These are phyloP conservation scores for Ophiodon elongatus DNA, from an alignment of 2,113 vertebrate species.

Conservation along the genomic window DNA sequence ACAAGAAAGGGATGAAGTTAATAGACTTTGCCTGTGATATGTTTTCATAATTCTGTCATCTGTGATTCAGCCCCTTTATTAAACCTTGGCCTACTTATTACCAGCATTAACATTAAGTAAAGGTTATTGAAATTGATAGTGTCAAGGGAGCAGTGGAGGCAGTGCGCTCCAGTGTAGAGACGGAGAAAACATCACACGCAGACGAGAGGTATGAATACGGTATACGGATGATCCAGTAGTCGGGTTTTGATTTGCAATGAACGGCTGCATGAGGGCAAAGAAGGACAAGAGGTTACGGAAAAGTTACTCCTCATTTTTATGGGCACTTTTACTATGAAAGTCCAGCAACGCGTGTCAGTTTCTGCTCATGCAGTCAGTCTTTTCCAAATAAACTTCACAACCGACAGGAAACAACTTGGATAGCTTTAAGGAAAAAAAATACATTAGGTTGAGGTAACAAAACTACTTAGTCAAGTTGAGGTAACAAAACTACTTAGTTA, in stretches of 20 bases:
- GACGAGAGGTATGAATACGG: constrained; percentile 6
- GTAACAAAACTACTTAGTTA: background rate
- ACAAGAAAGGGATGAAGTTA: constrained; percentile 27
- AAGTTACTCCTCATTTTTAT: too few species aligned
- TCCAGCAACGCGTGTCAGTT: too few species aligned
- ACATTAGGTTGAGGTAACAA: too few species aligned
- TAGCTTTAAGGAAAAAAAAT: too few species aligned
- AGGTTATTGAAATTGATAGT: constrained; percentile 58
- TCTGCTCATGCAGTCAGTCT: too few species aligned
- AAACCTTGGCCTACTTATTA: constrained; percentile 57
- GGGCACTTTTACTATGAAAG: too few species aligned
- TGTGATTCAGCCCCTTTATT: constrained; percentile 55
- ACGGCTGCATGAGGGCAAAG: background rate
- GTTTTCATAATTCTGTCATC: constrained; percentile 51
- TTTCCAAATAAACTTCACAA: too few species aligned
- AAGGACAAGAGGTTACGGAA: background rate
- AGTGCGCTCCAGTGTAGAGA: constrained; percentile 14
- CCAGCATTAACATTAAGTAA: constrained; percentile 64
- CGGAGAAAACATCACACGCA: constrained; percentile 4
- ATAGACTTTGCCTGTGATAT: constrained; percentile 28
- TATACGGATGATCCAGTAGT: background rate
- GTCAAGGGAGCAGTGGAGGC: constrained; percentile 23
- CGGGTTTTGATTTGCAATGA: background rate
- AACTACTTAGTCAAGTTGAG: background rate
- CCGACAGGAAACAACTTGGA: too few species aligned